A percentile compares a stretch with the other conserved stretches of the same genome.
These are phyloP conservation scores for Athene noctua DNA, from an alignment of 2,113 vertebrate genomes.

Conservation along the genomic window DNA sequence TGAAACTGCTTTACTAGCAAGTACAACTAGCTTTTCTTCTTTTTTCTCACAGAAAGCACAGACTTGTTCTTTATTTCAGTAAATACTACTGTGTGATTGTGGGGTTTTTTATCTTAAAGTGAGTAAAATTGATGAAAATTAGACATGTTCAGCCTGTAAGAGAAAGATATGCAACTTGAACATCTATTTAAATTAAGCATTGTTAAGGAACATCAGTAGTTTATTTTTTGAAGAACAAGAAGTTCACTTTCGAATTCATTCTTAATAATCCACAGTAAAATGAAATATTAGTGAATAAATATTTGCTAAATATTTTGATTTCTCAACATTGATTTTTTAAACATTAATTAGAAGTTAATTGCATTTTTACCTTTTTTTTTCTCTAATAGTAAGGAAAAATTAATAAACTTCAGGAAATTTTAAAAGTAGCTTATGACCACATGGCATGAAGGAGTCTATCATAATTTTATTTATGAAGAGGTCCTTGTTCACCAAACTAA, in stretches of 20 bases:
- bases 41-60: accelerated
- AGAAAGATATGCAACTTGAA: neutral
- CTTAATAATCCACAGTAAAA: neutral
- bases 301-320: neutral
- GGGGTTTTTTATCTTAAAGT: neutral
- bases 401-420: neutral
- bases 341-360: neutral
- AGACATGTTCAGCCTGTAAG: neutral
- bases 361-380: neutral
- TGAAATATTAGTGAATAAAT: neutral
- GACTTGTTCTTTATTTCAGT: neutral
- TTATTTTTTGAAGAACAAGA: neutral
- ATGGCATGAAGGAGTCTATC: neutral
- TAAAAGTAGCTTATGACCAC: neutral
- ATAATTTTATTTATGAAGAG: neutral
- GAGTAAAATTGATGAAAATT: neutral
- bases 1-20: neutral
- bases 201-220: neutral
- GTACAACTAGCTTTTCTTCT: neutral
- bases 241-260: neutral
- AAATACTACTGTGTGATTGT: neutral
- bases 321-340: neutral
- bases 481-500: neutral
- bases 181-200: neutral
- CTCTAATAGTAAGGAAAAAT: neutral